Base-by-base conservation (phyloP, 1,140 invertebrate genomes). In the Drosophila subpulchrella region DNA sequence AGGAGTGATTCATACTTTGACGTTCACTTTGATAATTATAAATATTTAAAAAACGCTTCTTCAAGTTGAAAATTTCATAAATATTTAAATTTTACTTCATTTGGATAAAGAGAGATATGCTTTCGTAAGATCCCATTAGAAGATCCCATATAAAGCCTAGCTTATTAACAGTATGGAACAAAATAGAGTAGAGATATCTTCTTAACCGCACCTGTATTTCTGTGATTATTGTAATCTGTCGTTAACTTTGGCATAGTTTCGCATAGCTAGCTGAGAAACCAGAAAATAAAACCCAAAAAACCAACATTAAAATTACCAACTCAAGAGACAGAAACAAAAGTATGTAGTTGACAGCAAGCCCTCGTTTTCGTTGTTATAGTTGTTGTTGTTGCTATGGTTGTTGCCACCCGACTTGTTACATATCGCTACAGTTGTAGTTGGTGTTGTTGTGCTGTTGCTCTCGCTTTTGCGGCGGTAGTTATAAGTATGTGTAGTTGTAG, bases 231-330 rank as follows among this genome's bases (percentile, higher is more conserved):
- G 73, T 78, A 88, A 89, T 84, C 65, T 66, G 65, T 80, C 73
- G 84, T 88, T 88, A 88, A 80, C 79, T 88, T 83, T 88, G 83
- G 79, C 83, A 88, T 80, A 88, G 83, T 88, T 88, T 88, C 50
- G 54, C 32, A 30, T 60, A 57, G 75, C 60, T 65, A 54, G 72
- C 60, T 65, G 59, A 82, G 82, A 85, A 86, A 81, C 78, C 65
- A 82, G 62, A 76, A 88, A 81, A 81, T 56, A 72, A 81, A 70
- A 84, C 60, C 70, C 36, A 27, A 60, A 56, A 72, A 75, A 38
- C 36, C 60, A 66, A 76, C 75, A 77, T 88, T 76, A 76, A 86
- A 88, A 88, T 82, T 68, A 70, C 78, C 66, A 88, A 75, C 76
- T 57, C 56, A 81, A 81, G 65, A 70, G 66, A 65, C 66, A 84